A percentile compares a stretch with the other conserved stretches of the same genome.
phyloP scores from a whole-genome alignment of 2,113 vertebrate genomes.

The Aplodontia rufa region DNA sequence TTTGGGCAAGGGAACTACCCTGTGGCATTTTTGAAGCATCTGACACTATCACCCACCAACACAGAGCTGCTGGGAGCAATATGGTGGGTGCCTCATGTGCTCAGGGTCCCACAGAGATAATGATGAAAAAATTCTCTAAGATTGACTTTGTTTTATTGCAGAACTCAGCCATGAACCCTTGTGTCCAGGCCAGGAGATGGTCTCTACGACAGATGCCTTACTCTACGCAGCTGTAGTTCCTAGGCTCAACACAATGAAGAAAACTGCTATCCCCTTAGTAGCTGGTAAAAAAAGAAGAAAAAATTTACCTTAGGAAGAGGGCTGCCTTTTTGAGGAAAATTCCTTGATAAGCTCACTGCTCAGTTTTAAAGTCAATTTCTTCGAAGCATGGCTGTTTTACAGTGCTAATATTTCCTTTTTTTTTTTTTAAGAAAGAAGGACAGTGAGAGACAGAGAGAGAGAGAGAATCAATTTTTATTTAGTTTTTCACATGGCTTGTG shows the following conservation, averaged over 20 bases:
- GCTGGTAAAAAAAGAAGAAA: background rate
- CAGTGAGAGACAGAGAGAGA: too few species aligned
- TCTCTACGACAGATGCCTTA: background rate
- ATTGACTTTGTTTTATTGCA: background rate
- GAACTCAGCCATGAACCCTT: constrained; percentile 11
- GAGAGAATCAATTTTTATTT: too few species aligned
- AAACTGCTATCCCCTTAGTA: background rate
- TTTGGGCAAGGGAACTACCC: background rate
- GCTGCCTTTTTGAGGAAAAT: constrained; percentile 3
- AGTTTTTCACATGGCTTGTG: too few species aligned
- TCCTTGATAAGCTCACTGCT: background rate
- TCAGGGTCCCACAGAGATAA: background rate
- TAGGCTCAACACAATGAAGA: background rate
- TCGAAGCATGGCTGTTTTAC: constrained; percentile 25
- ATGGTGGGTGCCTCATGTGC: background rate
- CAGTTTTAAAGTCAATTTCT: background rate
- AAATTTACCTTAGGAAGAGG: constrained; percentile 30
- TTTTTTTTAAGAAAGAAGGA: too few species aligned
- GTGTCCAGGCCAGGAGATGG: background rate
- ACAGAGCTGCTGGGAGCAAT: background rate
- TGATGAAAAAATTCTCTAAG: background rate
- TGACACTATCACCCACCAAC: background rate
- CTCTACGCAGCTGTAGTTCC: background rate
- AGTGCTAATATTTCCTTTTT: background rate
- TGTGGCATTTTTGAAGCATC: background rate